Conservation (phyloP, 2,113 vertebrate species). For the zebrafish (Danio rerio) region GRCz12tu NC_133189.1:10256001-10256500, state of each 20-base stretch:
- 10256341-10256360: too few relatives aligned
- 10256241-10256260: background rate
- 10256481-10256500: too few relatives aligned
- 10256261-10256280: too few relatives aligned
- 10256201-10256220: background rate
- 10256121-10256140: background rate
- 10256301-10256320: too few relatives aligned
- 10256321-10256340: too few relatives aligned
- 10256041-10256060: slow-evolving; percentile 1
- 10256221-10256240: background rate
- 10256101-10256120: background rate
- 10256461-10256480: too few relatives aligned
- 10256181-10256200: background rate
- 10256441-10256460: too few relatives aligned
- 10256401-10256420: too few relatives aligned
- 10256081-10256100: background rate
- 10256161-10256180: background rate
- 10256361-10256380: too few relatives aligned
- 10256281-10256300: too few relatives aligned
- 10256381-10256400: too few relatives aligned
- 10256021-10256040: background rate
- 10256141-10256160: background rate
- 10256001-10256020: slow-evolving; percentile 7
- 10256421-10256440: too few relatives aligned
- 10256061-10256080: slow-evolving; percentile 10